These are phyloP conservation scores for Caenorhabditis briggsae DNA, from an alignment of 1,140 invertebrate species.

Conservation along the genomic window DNA sequence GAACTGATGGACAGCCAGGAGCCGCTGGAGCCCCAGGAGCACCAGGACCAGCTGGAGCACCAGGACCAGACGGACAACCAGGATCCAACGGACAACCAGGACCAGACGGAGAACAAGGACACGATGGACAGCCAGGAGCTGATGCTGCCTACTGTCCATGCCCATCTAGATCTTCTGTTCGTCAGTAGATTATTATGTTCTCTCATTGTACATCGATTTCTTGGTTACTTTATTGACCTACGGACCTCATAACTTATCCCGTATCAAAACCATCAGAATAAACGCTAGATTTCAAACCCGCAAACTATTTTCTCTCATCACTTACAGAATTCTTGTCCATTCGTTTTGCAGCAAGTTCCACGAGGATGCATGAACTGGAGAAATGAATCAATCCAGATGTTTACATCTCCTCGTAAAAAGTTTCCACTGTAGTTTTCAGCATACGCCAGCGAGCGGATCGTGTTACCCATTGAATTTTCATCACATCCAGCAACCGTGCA, in stretches of 20 bases:
- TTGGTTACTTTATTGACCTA: not conserved
- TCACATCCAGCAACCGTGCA: conserved; percentile 83
- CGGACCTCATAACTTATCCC: conserved; percentile 41
- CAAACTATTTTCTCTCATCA: not conserved
- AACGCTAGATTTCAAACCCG: conserved; percentile 1
- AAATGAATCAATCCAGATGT: conserved; percentile 93
- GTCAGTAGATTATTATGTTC: not conserved
- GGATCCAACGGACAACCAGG: conserved; percentile 36
- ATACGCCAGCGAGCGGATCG: conserved; percentile 82
- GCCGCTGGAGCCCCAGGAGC: conserved; percentile 2
- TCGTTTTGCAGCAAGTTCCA: conserved; percentile 78
- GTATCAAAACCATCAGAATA: conserved; percentile 20
- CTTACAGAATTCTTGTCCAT: conserved; percentile 29
- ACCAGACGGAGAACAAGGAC: conserved; percentile 21
- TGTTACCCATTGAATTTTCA: conserved; percentile 86
- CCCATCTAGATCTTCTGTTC: conserved; percentile 35
- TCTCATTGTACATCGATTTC: not conserved
- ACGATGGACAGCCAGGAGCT: conserved; percentile 39
- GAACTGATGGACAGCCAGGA: conserved; percentile 11
- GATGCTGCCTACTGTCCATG: conserved; percentile 47
- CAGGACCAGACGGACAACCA: conserved; percentile 1
- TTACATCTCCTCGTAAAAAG: conserved; percentile 85
- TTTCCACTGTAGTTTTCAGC: conserved; percentile 81
- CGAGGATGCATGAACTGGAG: conserved; percentile 84
- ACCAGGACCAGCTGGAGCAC: conserved; percentile 17